These are phyloP conservation scores for Drosophila orena DNA, from an alignment of 1,140 invertebrate genomes.

Conservation along the genomic window DNA sequence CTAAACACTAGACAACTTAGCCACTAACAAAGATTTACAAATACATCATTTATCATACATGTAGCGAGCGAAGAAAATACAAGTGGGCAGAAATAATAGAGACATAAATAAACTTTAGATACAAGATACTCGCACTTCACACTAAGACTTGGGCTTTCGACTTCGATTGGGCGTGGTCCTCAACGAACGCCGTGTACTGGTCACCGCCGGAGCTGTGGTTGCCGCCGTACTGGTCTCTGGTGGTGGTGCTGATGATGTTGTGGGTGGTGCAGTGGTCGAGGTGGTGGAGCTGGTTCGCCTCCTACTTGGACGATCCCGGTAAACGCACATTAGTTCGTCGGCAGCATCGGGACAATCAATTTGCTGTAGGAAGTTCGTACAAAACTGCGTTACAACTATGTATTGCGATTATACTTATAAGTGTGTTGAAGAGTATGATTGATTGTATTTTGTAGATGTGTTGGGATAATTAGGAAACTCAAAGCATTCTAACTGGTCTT, in stretches of 20 bases:
- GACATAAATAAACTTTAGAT: conserved; percentile 63
- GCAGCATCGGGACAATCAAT: conserved; percentile 88
- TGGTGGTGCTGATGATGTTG: conserved; percentile 16
- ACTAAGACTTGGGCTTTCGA: conserved; percentile 75
- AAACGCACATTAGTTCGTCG: conserved; percentile 87
- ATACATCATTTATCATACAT: conserved; percentile 57
- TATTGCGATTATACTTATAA: too few species aligned
- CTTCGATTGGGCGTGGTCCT: conserved; percentile 69
- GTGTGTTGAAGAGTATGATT: too few species aligned
- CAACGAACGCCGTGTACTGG: conserved; percentile 46
- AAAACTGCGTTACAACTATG: too few species aligned
- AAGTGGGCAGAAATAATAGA: conserved; percentile 25
- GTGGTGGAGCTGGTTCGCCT: conserved; percentile 1
- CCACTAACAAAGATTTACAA: conserved; percentile 56
- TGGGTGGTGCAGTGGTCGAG: conserved; percentile 13
- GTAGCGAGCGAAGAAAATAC: conserved; percentile 52
- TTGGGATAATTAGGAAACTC: too few species aligned
- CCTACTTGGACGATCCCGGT: conserved; percentile 65
- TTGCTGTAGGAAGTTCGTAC: conserved; percentile 53
- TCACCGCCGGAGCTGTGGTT: conserved; percentile 12
- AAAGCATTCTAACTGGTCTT: neutral
- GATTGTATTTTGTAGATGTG: too few species aligned
- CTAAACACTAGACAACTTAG: conserved; percentile 69
- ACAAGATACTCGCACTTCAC: conserved; percentile 37
- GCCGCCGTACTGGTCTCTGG: conserved; percentile 14